These are phyloP conservation scores for Cyprinella venusta DNA, from an alignment of 2,797 vertebrate species.

Conservation along the genomic window DNA sequence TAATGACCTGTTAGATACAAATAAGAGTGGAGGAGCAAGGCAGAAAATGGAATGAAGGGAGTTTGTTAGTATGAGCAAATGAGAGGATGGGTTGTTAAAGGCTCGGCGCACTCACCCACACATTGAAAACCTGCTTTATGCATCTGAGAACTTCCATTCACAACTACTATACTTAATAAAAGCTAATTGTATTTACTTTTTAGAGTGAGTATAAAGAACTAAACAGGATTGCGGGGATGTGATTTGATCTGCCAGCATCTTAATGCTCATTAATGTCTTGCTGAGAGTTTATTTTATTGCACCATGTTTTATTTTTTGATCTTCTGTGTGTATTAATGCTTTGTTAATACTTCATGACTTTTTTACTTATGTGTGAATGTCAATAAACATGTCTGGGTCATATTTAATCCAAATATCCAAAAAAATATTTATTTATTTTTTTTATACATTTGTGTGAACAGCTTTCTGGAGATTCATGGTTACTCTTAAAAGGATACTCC, in stretches of 20 bases:
- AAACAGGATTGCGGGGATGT: not conserved
- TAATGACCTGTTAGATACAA: constrained; percentile 85
- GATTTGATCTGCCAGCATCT: not conserved
- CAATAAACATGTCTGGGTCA: not conserved
- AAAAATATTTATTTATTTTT: too few relatives aligned
- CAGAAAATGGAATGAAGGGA: constrained; percentile 17
- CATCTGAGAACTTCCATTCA: constrained; percentile 19
- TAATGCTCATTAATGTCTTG: not conserved
- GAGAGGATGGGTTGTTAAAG: constrained; percentile 15
- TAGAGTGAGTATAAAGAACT: not conserved
- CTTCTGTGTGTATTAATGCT: not conserved
- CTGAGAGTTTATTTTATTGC: not conserved
- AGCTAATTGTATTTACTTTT: constrained; percentile 11
- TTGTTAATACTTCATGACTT: not conserved
- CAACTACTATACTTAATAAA: not conserved
- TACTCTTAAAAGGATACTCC: too few relatives aligned
- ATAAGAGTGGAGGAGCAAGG: constrained; percentile 60
- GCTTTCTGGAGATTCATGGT: not conserved
- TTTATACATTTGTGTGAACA: too few relatives aligned
- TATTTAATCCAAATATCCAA: not conserved
- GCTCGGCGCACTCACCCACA: not conserved
- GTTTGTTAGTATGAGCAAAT: not conserved
- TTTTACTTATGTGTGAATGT: not conserved
- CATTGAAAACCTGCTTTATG: constrained; percentile 7
- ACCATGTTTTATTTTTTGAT: not conserved